phyloP scores from a whole-genome alignment of 2,113 vertebrate genomes.

The Pogonocichla stellata region DNA sequence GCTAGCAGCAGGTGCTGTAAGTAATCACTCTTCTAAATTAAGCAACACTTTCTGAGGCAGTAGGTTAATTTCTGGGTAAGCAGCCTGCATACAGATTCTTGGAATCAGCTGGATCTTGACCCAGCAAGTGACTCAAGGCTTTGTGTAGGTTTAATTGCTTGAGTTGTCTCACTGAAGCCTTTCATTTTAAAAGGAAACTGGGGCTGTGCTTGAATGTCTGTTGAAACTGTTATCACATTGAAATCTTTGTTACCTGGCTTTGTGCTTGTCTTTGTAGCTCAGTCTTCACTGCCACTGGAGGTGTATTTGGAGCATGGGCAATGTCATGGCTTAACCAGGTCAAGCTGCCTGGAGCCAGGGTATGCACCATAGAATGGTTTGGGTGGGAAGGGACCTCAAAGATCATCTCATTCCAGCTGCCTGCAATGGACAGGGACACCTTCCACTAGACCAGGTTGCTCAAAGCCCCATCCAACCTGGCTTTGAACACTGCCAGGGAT shows the following conservation, averaged over 20 bases:
- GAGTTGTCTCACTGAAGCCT: neutral
- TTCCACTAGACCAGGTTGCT: neutral
- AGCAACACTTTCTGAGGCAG: slow-evolving; percentile 27
- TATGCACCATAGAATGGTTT: neutral
- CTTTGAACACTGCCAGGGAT: neutral
- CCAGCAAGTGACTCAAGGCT: neutral
- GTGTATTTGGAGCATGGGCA: neutral
- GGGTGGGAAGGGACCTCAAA: neutral
- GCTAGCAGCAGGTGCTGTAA: slow-evolving; percentile 57
- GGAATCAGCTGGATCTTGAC: neutral
- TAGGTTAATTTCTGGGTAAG: slow-evolving; percentile 52
- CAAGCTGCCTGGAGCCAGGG: neutral
- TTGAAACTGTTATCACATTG: accelerated
- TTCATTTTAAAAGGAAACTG: neutral
- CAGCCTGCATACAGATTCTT: neutral
- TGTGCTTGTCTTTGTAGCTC: neutral
- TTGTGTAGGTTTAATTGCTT: neutral
- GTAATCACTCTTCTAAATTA: slow-evolving; percentile 52
- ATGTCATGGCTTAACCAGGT: neutral
- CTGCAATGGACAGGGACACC: neutral
- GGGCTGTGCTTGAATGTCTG: neutral
- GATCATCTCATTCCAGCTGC: neutral
- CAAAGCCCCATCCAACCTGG: neutral
- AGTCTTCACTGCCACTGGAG: neutral
- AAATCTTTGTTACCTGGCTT: neutral